These are phyloP conservation scores for Limosa lapponica DNA, from an alignment of 2,797 vertebrate genomes.

Conservation along the genomic window DNA sequence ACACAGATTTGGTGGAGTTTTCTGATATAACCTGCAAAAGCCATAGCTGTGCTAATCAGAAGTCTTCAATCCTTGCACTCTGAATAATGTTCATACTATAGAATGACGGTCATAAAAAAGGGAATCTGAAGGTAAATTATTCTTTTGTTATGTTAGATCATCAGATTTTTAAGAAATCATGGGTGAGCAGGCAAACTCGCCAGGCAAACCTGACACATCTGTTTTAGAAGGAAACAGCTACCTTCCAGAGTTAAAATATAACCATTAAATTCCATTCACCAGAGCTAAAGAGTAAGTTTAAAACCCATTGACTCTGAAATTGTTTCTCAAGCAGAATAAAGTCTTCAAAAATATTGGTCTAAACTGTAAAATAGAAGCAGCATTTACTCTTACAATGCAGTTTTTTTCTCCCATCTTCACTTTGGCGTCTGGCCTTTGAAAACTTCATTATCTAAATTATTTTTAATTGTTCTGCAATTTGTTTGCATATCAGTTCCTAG, in stretches of 20 bases:
- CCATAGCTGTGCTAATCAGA: neutral
- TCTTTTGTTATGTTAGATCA: neutral
- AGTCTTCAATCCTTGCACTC: neutral
- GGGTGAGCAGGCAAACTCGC: neutral
- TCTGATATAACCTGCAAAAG: neutral
- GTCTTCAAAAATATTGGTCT: neutral
- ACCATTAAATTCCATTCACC: neutral
- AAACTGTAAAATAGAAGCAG: neutral
- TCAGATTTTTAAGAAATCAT: neutral
- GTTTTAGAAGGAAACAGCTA: neutral
- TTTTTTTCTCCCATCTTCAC: slow-evolving; percentile 7
- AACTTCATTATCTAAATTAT: slow-evolving; percentile 26
- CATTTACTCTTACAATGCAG: neutral
- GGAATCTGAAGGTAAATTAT: neutral
- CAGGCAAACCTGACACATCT: neutral
- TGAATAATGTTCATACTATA: neutral
- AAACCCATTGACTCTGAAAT: neutral
- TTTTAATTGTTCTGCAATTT: slow-evolving; percentile 1
- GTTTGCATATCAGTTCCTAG: neutral
- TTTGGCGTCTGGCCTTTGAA: neutral
- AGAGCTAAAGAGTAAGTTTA: neutral
- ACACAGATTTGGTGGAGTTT: neutral
- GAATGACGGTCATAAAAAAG: neutral
- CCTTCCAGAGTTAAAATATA: neutral
- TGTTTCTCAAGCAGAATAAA: neutral